Conservation (phyloP, 2,113 vertebrate species). For the Chamaetylas fuelleborni region DNA sequence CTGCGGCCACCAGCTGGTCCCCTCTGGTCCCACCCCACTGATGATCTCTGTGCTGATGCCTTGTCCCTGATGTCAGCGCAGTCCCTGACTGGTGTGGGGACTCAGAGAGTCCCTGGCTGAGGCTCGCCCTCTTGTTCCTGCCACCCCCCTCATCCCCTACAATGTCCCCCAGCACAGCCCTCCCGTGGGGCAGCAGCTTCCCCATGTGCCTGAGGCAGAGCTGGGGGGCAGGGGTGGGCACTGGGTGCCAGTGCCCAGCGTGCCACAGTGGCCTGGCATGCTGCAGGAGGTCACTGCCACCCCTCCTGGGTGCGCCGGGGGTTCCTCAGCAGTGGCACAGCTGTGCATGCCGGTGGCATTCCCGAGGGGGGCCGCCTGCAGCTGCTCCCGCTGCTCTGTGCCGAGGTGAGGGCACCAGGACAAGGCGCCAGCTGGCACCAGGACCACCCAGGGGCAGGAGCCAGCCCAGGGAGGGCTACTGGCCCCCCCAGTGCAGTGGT, state of each 20-base stretch:
- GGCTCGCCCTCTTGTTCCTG: background rate
- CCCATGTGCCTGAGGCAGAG: background rate
- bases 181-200: accelerated
- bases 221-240: background rate
- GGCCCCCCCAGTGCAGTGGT: accelerated
- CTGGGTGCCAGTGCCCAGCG: accelerated
- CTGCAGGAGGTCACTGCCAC: background rate
- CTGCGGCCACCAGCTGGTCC: accelerated
- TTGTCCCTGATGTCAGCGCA: background rate
- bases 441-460: accelerated
- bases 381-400: background rate
- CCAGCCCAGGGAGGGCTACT: accelerated
- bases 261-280: accelerated
- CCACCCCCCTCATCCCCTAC: accelerated
- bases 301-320: accelerated
- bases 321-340: background rate
- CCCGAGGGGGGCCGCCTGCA: background rate
- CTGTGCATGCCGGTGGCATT: background rate
- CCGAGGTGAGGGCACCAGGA: background rate
- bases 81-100: no score
- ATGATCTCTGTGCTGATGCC: background rate
- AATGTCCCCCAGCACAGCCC: background rate
- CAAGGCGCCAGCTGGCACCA: accelerated
- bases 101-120: background rate
- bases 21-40: background rate